Evolutionary conservation across 2,797 vertebrate species (phyloP), one percentile per base, ranked within the genome.

Genomic region (Lagodon rhomboides): DNA sequence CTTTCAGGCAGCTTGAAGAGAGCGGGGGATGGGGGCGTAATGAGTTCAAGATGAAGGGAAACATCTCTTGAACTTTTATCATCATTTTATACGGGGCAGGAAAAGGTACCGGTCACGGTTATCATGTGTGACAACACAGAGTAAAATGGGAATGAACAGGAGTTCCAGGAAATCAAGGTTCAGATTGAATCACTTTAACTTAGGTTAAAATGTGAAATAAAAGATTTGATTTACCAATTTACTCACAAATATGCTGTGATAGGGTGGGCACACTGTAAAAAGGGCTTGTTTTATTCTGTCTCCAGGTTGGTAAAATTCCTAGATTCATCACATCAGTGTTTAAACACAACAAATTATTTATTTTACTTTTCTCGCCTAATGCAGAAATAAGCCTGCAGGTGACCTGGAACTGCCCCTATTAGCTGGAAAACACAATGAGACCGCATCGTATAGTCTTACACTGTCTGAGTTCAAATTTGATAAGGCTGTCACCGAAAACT

Each of bases 31-130:
- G 12, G 50, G 74, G 61, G 73, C 43, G 23, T 91, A 94, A 94
- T 88, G 68, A 83, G 73, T 93, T 93, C 92, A 94, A 93, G 92
- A 91, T 93, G 93, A 87, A 76, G 82, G 68, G 59, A 82, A 75
- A 73, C 63, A 82, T 91, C 70, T 79, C 3, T 8, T 68, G 25
- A 89, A 72, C 12, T 25, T 38, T 58, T 64, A 83, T 38, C 30
- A 43, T 76, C 50, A 34, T 66, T 71, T 73, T 20, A 60, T 73
- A 50, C 30, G 62, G 68, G 44, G 64, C 53, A 67, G 80, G 68
- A 55, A 59, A 59, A 67, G 74, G 23, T 22, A 47, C 30, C 46
- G 46, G 44, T 82, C 53, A 51, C 11, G 23, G 70, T 50, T 67
- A 44, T 84, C 44, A 62, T 63, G 71, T 72, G 73, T 65, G 75